A percentile compares a stretch with the other conserved stretches of the same genome.
These are phyloP conservation scores for Rhinopomastus cyanomelas DNA, from an alignment of 2,113 vertebrate species.

Conservation along the genomic window DNA sequence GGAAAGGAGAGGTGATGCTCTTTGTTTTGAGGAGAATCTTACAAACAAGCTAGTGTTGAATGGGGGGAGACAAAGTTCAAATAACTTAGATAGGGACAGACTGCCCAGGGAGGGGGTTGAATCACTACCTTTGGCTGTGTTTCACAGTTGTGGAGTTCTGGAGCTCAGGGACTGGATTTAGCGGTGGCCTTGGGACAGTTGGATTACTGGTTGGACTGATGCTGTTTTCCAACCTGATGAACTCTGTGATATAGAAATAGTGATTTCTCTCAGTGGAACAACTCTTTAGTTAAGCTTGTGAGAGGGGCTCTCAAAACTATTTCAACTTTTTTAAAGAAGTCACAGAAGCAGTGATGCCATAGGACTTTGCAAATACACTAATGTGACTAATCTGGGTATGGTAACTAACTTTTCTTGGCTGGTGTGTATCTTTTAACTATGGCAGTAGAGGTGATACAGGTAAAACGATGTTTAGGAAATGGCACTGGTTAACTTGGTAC, in stretches of 20 bases:
- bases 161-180: too few relatives aligned
- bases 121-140: too few relatives aligned
- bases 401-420: neutral
- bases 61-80: fast-evolving
- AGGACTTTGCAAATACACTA: neutral
- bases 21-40: neutral
- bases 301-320: neutral
- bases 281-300: neutral
- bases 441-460: neutral
- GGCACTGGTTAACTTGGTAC: neutral
- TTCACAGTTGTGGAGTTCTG: too few relatives aligned
- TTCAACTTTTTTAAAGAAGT: neutral
- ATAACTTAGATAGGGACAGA: neutral
- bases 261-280: neutral
- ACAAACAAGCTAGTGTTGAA: neutral
- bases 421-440: neutral
- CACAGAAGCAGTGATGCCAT: neutral
- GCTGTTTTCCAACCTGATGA: too few relatives aligned
- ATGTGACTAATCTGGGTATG: neutral
- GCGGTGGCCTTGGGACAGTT: too few relatives aligned
- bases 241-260: neutral
- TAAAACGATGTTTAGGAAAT: constrained; percentile 23
- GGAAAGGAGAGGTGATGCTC: neutral
- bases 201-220: too few relatives aligned
- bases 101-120: too few relatives aligned